These are phyloP conservation scores for Bufo gargarizans DNA, from an alignment of 2,113 vertebrate genomes.

Conservation along the genomic window DNA sequence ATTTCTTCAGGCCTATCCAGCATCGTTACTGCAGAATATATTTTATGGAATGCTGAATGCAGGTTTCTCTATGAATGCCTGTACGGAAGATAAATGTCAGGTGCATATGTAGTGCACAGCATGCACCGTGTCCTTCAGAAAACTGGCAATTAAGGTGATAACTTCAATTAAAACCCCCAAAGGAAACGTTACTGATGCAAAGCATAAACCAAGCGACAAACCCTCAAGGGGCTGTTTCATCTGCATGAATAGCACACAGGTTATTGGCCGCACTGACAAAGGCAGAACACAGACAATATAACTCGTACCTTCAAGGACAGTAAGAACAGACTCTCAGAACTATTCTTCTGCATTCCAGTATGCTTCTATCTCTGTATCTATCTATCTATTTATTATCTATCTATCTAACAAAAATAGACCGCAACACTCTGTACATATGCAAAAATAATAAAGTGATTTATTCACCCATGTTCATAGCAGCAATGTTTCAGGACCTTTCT, in stretches of 20 bases:
- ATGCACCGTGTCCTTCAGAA: slow-evolving; percentile 34
- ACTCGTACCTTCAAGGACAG: slow-evolving; percentile 21
- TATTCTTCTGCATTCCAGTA: background rate
- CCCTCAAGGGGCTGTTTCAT: slow-evolving; percentile 3
- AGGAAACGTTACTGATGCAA: slow-evolving; percentile 36
- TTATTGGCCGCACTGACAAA: slow-evolving; percentile 27
- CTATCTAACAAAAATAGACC: background rate
- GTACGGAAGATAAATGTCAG: slow-evolving; percentile 28
- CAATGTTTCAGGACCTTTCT: too few relatives aligned
- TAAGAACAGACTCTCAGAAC: background rate
- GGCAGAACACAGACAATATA: background rate
- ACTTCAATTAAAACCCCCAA: slow-evolving; percentile 48
- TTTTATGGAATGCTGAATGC: slow-evolving; percentile 31
- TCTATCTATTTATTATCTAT: slow-evolving; percentile 2
- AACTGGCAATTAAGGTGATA: slow-evolving; percentile 39
- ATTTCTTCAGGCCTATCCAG: background rate
- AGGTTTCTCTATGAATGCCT: background rate
- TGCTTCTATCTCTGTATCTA: background rate
- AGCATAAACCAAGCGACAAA: slow-evolving; percentile 29
- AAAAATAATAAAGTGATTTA: too few relatives aligned
- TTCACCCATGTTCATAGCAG: too few relatives aligned
- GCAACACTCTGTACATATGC: too few relatives aligned
- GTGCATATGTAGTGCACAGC: slow-evolving; percentile 30
- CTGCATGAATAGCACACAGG: background rate
- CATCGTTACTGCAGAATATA: slow-evolving; percentile 6